A percentile compares a stretch with the other conserved stretches of the same genome.
Evolutionary conservation across 2,888 invertebrate species (phyloP).

Genomic region (Molorchus minor): DNA sequence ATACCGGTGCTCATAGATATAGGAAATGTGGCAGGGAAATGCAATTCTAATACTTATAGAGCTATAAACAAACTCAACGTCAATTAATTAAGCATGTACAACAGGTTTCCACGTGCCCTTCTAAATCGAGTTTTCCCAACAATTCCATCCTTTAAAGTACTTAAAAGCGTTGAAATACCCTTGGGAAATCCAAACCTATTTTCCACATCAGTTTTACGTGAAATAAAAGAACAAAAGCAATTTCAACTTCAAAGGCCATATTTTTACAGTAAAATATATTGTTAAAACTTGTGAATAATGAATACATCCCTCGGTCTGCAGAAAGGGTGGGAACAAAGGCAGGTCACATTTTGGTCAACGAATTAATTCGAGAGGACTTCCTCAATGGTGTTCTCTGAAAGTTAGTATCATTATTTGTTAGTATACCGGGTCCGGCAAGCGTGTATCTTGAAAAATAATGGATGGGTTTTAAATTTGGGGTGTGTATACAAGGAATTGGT

Average conservation of each 20-base stretch:
- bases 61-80: not conserved
- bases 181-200: conserved; percentile 40
- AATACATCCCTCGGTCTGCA: too few relatives aligned
- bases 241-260: conserved; percentile 35
- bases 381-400: too few relatives aligned
- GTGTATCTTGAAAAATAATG: too few relatives aligned
- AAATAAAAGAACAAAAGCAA: conserved; percentile 41
- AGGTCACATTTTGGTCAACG: too few relatives aligned
- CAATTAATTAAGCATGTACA: conserved; percentile 4
- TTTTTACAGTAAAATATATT: conserved; percentile 26
- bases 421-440: too few relatives aligned
- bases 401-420: too few relatives aligned
- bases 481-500: too few relatives aligned
- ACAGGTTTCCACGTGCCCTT: conserved; percentile 2
- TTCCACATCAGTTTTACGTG: conserved; percentile 38
- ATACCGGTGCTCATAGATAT: too few relatives aligned
- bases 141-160: conserved; percentile 32
- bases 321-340: too few relatives aligned
- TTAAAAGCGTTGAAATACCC: conserved; percentile 36
- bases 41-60: not conserved
- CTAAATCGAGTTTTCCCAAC: conserved; percentile 36
- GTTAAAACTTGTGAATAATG: conserved; percentile 32
- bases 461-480: too few relatives aligned
- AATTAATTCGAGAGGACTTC: too few relatives aligned
- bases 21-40: too few relatives aligned